Percentiles rank a stretch among this genome's conserved stretches.
Evolutionary conservation across 2,113 vertebrate species (phyloP).

Genomic region (Aphyosemion australe): DNA sequence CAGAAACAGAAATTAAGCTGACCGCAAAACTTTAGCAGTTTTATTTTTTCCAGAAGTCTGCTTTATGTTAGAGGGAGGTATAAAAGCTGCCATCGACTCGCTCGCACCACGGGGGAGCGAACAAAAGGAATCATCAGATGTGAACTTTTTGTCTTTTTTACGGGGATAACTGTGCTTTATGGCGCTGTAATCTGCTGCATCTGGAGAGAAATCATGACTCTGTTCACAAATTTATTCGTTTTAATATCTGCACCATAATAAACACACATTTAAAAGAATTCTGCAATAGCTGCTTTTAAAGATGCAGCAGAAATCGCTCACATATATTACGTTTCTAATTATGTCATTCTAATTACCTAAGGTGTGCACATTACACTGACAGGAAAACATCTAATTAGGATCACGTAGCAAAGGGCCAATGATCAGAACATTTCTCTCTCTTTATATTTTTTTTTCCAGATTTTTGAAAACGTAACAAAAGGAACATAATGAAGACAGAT

Average conservation of each 20-base stretch:
- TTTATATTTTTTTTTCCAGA: neutral
- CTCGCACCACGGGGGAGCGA: too few species aligned
- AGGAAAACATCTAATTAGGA: slow-evolving; percentile 14
- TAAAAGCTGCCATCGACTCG: slow-evolving; percentile 4
- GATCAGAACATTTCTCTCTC: slow-evolving; percentile 16
- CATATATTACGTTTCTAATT: slow-evolving; percentile 1
- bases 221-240: neutral
- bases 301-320: neutral
- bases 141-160: neutral
- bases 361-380: slow-evolving; percentile 1
- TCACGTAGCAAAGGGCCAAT: neutral
- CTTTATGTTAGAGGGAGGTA: slow-evolving; percentile 8
- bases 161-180: neutral
- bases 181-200: neutral
- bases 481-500: slow-evolving; percentile 68
- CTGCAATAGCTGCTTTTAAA: neutral
- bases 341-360: neutral
- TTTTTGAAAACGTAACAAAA: slow-evolving; percentile 52
- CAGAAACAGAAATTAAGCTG: slow-evolving; percentile 52
- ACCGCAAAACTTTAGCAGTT: slow-evolving; percentile 46
- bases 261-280: neutral
- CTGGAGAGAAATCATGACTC: neutral
- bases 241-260: neutral
- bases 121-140: neutral
- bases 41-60: slow-evolving; percentile 25